These are phyloP conservation scores for Oscarella lobularis DNA, from an alignment of 37 sponge, comb jelly and placozoan species.

Conservation along the genomic window DNA sequence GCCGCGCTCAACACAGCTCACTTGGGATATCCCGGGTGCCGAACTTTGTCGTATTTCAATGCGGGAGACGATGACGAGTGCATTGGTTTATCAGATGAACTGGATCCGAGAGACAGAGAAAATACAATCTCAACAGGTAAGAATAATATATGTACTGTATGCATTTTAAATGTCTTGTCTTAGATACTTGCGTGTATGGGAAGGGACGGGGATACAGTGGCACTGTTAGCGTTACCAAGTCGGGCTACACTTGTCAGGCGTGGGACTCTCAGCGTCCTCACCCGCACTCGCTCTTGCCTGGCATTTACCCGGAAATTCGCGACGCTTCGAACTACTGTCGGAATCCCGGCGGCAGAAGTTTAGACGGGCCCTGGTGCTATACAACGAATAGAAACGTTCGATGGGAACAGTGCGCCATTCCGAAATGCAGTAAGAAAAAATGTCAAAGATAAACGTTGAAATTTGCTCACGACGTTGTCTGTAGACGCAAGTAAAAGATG, in stretches of 20 bases:
- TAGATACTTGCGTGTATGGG: constrained; percentile 38
- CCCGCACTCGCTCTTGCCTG: constrained; percentile 27
- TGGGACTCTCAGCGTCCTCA: constrained; percentile 39
- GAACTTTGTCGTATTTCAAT: constrained; percentile 8
- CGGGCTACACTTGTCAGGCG: constrained; percentile 31
- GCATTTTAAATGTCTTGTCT: background rate
- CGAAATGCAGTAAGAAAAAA: background rate
- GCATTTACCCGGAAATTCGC: constrained; percentile 31
- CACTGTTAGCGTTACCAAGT: constrained; percentile 20
- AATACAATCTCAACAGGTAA: constrained; percentile 12
- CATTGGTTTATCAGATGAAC: constrained; percentile 26
- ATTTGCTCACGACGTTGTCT: no score
- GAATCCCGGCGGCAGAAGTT: background rate
- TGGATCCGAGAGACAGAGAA: background rate
- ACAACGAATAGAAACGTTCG: background rate
- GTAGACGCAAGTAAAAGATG: no score
- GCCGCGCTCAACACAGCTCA: background rate
- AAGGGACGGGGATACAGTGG: constrained; percentile 58
- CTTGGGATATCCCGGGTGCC: constrained; percentile 31
- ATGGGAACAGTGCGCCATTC: background rate
- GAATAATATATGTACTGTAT: background rate
- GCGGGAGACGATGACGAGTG: constrained; percentile 46
- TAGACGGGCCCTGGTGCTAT: background rate
- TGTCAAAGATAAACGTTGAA: no score
- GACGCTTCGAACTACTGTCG: constrained; percentile 20